Percentiles rank a stretch among this genome's conserved stretches.
These are phyloP conservation scores for Dysdera silvatica DNA, from an alignment of 1,140 invertebrate genomes.

Conservation along the genomic window DNA sequence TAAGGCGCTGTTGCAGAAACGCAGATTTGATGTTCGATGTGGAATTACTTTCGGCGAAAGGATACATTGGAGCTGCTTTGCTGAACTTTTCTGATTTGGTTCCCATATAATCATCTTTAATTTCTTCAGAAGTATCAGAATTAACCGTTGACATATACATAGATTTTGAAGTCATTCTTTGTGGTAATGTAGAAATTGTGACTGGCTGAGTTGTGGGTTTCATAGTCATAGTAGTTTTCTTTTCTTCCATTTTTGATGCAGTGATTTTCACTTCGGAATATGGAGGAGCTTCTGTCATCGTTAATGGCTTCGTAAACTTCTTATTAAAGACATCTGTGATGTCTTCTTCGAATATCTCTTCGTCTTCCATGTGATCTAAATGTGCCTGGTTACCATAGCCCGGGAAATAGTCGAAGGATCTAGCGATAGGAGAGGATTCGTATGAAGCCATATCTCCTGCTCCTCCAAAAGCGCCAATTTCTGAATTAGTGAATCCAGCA, in stretches of 20 bases:
- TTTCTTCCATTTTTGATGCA: background rate
- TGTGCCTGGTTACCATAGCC: constrained; percentile 22
- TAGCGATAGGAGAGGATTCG: constrained; percentile 5
- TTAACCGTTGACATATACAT: background rate
- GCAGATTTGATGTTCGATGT: too few species aligned
- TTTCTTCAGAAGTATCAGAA: too few species aligned
- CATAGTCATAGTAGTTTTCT: background rate
- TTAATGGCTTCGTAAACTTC: constrained; percentile 8
- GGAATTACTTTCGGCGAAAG: too few species aligned
- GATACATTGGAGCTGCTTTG: too few species aligned
- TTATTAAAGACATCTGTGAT: too few species aligned
- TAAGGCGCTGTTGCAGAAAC: too few species aligned
- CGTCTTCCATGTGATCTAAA: constrained; percentile 12
- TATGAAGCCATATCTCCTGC: constrained; percentile 1
- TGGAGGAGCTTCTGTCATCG: background rate
- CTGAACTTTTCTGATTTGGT: too few species aligned
- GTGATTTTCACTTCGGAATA: background rate
- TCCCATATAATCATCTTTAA: too few species aligned
- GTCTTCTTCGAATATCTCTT: constrained; percentile 13
- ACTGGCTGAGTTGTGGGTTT: background rate
- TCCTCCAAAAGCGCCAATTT: background rate
- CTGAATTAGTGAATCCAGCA: background rate
- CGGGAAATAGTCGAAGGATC: constrained; percentile 21
- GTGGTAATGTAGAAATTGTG: background rate
- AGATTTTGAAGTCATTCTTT: background rate